These are phyloP conservation scores for Oryzias dopingdopingensis DNA, from an alignment of 2,797 vertebrate species.

Conservation along the genomic window DNA sequence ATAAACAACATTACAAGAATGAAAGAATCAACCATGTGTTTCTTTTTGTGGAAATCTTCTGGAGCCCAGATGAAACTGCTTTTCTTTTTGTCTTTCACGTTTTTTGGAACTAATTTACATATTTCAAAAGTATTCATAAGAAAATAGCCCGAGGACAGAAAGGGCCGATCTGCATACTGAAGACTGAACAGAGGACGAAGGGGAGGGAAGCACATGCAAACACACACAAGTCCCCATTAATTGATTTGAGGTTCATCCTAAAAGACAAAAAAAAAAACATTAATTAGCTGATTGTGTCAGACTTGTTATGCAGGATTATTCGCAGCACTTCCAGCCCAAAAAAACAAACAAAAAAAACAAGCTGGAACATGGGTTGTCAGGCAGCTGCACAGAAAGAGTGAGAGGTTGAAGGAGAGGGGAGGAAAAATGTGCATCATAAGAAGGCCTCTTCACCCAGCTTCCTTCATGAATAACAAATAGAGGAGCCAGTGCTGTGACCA, in stretches of 20 bases:
- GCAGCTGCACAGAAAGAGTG: conserved; percentile 33
- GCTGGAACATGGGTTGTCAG: conserved; percentile 47
- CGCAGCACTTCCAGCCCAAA: conserved; percentile 25
- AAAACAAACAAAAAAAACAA: conserved; percentile 17
- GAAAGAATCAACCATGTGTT: conserved; percentile 63
- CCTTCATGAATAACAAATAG: conserved; percentile 82
- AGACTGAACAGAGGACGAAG: conserved; percentile 66
- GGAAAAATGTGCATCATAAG: conserved; percentile 70
- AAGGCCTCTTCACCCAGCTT: conserved; percentile 79
- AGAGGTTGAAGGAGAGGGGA: conserved; percentile 25
- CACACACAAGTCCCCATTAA: conserved; percentile 22
- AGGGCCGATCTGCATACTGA: conserved; percentile 76
- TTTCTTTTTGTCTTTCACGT: conserved; percentile 59
- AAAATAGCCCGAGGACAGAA: conserved; percentile 80
- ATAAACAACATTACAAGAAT: conserved; percentile 34
- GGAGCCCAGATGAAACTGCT: conserved; percentile 68
- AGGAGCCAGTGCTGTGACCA: conserved; percentile 66
- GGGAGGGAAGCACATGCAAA: conserved; percentile 20
- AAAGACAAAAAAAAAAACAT: conserved; percentile 36
- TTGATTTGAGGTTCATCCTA: conserved; percentile 47
- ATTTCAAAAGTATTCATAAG: conserved; percentile 81
- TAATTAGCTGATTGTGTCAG: conserved; percentile 51
- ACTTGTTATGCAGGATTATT: conserved; percentile 50
- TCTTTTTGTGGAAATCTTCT: conserved; percentile 64
- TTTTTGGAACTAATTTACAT: conserved; percentile 78